Evolutionary conservation across 2,888 invertebrate species (phyloP).

Genomic region (Melangyna quadrimaculata): DNA sequence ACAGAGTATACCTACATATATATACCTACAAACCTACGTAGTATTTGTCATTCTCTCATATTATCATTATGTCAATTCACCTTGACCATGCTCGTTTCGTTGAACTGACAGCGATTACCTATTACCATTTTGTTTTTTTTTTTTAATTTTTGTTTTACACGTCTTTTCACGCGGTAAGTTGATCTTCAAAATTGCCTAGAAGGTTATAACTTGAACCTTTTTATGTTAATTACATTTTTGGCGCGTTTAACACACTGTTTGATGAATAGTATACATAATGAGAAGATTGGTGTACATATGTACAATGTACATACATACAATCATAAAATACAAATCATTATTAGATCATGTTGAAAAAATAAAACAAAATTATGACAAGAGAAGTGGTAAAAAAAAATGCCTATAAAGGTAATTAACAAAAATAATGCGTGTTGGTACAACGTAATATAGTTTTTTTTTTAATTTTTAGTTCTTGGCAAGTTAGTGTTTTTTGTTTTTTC

Average conservation of each 20-base stretch:
- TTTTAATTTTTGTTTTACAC: neutral
- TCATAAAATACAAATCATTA: slow-evolving; percentile 10
- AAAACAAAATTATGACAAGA: slow-evolving; percentile 18
- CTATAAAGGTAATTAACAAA: neutral
- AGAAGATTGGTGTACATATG: neutral
- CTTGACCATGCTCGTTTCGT: slow-evolving; percentile 68
- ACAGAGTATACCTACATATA: no score
- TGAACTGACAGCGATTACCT: slow-evolving; percentile 45
- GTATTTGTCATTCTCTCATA: slow-evolving; percentile 25
- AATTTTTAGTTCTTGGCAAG: slow-evolving; percentile 8
- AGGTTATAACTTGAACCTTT: slow-evolving; percentile 62
- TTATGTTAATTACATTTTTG: slow-evolving; percentile 58
- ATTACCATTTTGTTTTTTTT: slow-evolving; percentile 21
- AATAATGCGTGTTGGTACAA: slow-evolving; percentile 31
- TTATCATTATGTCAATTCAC: slow-evolving; percentile 40
- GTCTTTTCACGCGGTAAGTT: slow-evolving; percentile 37
- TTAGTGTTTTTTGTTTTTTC: neutral
- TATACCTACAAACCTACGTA: no score
- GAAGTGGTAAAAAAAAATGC: neutral
- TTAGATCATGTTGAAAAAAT: slow-evolving; percentile 25
- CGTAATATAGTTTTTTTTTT: slow-evolving; percentile 11
- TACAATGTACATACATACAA: neutral
- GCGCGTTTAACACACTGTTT: slow-evolving; percentile 7
- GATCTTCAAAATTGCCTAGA: slow-evolving; percentile 48
- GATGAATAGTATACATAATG: neutral